phyloP scores from a whole-genome alignment of 2,113 vertebrate species.

The Cygnus atratus region DNA sequence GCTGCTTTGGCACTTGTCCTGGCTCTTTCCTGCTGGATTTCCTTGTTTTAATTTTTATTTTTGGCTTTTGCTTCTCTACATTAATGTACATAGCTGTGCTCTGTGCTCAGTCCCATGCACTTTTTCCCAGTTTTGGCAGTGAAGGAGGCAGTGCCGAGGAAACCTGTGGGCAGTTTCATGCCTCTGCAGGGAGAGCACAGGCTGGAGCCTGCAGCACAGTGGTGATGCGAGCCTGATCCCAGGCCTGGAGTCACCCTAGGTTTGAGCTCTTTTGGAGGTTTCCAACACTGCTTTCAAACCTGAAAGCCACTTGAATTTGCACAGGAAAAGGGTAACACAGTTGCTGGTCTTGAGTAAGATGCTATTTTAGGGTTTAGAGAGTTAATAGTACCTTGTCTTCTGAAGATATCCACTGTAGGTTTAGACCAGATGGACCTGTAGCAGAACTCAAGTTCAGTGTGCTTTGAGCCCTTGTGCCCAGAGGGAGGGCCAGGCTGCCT shows the following conservation, averaged over 20 bases:
- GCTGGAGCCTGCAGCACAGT: neutral
- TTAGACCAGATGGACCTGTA: neutral
- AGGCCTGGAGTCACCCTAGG: neutral
- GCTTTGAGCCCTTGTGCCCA: neutral
- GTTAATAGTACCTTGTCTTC: neutral
- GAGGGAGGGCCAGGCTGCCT: neutral
- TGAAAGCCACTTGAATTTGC: neutral
- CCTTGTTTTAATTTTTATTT: neutral
- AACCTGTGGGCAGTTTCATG: rapidly evolving
- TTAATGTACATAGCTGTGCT: neutral
- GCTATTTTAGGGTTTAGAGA: neutral
- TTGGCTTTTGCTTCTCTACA: neutral
- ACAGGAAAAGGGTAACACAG: neutral
- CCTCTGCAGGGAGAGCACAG: neutral
- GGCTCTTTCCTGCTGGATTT: neutral
- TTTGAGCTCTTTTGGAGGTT: neutral
- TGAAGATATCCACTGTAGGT: neutral
- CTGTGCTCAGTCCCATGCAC: neutral
- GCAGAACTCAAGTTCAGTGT: neutral
- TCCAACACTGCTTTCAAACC: neutral
- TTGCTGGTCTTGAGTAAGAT: neutral
- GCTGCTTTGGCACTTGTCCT: neutral
- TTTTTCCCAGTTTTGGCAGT: neutral
- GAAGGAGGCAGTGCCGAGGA: neutral
- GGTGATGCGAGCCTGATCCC: neutral